phyloP scores from a whole-genome alignment of 2,113 vertebrate genomes.

The Bambusicola thoracicus region DNA sequence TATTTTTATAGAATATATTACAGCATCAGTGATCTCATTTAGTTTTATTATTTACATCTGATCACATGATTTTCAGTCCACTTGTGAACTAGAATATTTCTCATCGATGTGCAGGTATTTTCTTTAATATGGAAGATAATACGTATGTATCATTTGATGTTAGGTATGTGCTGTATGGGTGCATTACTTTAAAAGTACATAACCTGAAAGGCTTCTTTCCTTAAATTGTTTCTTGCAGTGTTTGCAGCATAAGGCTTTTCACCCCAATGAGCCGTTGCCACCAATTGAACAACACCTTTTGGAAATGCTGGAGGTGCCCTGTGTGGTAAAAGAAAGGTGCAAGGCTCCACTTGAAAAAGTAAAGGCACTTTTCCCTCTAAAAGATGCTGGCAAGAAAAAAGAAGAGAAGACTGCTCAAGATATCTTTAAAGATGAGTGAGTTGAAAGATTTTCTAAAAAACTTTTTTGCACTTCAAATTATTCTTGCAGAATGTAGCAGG shows the following conservation, averaged over 20 bases:
- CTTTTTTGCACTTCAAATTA: neutral
- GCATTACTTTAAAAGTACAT: neutral
- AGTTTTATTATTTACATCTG: neutral
- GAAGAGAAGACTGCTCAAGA: constrained; percentile 88
- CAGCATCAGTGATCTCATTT: neutral
- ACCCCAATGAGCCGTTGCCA: constrained; percentile 83
- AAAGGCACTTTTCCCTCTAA: constrained; percentile 88
- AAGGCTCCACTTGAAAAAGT: constrained; percentile 82
- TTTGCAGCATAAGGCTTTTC: constrained; percentile 89
- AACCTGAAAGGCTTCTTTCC: neutral
- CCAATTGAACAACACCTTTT: constrained; percentile 85
- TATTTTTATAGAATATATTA: neutral
- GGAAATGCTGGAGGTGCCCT: constrained; percentile 82
- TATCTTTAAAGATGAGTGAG: constrained; percentile 90
- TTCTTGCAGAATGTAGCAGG: neutral
- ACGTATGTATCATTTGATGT: neutral
- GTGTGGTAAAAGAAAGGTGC: constrained; percentile 80
- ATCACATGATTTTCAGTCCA: neutral
- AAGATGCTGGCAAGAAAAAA: constrained; percentile 88
- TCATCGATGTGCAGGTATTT: neutral
- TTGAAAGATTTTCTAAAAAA: neutral
- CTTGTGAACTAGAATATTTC: neutral
- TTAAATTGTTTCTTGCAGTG: constrained; percentile 80
- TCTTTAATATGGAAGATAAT: neutral
- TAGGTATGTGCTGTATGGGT: neutral